A percentile compares a stretch with the other conserved stretches of the same genome.
These are phyloP conservation scores for Periplaneta americana DNA, from an alignment of 1,140 invertebrate genomes.

Conservation along the genomic window DNA sequence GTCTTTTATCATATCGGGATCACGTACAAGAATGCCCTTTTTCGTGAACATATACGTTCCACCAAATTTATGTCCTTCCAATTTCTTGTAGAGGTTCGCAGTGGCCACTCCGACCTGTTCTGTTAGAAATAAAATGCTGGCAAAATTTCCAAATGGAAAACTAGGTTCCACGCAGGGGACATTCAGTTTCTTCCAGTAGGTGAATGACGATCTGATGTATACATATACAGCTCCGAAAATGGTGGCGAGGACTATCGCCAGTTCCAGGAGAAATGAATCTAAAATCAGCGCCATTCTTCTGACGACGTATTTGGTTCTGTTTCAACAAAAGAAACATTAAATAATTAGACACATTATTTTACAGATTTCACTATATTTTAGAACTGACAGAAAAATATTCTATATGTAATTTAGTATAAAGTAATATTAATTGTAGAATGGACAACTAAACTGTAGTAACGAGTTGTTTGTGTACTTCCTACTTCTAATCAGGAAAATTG, in stretches of 20 bases:
- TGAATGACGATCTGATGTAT: constrained; percentile 27
- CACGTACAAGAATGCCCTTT: constrained; percentile 36
- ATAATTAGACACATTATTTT: too few relatives aligned
- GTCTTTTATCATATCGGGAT: constrained; percentile 32
- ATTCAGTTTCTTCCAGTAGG: constrained; percentile 39
- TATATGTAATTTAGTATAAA: too few relatives aligned
- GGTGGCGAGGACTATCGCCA: not conserved
- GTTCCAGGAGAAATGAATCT: not conserved
- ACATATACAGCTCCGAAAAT: constrained; percentile 12
- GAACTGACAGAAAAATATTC: too few relatives aligned
- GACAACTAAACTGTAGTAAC: too few relatives aligned
- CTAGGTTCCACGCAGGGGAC: constrained; percentile 31
- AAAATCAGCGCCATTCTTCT: constrained; percentile 2
- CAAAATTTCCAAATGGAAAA: constrained; percentile 33
- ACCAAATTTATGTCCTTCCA: constrained; percentile 32
- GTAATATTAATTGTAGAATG: too few relatives aligned
- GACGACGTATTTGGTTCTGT: not conserved
- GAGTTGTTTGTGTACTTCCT: too few relatives aligned
- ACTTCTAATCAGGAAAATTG: too few relatives aligned
- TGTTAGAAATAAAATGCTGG: not conserved
- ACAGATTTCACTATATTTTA: too few relatives aligned
- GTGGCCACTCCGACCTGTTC: not conserved
- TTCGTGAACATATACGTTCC: constrained; percentile 38
- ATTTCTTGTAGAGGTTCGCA: constrained; percentile 27
- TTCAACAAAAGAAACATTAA: too few relatives aligned